phyloP scores from a whole-genome alignment of 2,113 vertebrate species.

The Pao palembangensis region DNA sequence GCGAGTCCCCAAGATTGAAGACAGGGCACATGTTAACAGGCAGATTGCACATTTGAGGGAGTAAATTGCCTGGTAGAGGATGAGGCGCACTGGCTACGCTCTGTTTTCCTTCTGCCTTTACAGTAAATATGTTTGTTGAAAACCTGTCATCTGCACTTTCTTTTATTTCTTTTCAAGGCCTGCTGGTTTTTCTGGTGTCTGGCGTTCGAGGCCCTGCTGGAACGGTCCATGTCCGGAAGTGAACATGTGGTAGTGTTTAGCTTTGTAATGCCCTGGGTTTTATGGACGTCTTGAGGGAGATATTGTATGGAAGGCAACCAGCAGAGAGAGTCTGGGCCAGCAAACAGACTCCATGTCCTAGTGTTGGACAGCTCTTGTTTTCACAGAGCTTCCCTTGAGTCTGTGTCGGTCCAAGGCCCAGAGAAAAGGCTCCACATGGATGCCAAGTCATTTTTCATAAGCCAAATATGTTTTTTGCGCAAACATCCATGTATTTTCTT shows the following conservation, averaged over 20 bases:
- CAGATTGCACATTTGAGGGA: conserved; percentile 68
- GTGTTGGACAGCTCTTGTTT: conserved; percentile 69
- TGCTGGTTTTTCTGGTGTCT: conserved; percentile 31
- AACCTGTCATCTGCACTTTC: conserved; percentile 64
- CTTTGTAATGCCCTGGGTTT: conserved; percentile 71
- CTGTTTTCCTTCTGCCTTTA: conserved; percentile 51
- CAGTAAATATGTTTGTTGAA: conserved; percentile 62
- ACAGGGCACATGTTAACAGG: conserved; percentile 63
- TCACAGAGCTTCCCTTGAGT: conserved; percentile 62
- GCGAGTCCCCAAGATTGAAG: conserved; percentile 62
- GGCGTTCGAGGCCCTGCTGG: conserved; percentile 14
- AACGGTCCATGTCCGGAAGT: conserved; percentile 65
- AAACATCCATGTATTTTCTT: conserved; percentile 43
- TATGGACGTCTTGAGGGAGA: conserved; percentile 67
- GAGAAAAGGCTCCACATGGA: conserved; percentile 51
- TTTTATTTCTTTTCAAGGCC: conserved; percentile 55
- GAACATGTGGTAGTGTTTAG: conserved; percentile 80
- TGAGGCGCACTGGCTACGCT: conserved; percentile 61
- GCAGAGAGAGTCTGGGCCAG: conserved; percentile 62
- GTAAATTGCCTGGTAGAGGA: conserved; percentile 60
- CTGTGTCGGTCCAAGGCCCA: conserved; percentile 71
- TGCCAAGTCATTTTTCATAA: conserved; percentile 62
- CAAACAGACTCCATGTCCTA: conserved; percentile 69
- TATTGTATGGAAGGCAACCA: conserved; percentile 70
- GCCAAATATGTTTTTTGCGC: conserved; percentile 55